Base-by-base conservation (phyloP, 2,888 invertebrate genomes). In the Noctua comes region DNA sequence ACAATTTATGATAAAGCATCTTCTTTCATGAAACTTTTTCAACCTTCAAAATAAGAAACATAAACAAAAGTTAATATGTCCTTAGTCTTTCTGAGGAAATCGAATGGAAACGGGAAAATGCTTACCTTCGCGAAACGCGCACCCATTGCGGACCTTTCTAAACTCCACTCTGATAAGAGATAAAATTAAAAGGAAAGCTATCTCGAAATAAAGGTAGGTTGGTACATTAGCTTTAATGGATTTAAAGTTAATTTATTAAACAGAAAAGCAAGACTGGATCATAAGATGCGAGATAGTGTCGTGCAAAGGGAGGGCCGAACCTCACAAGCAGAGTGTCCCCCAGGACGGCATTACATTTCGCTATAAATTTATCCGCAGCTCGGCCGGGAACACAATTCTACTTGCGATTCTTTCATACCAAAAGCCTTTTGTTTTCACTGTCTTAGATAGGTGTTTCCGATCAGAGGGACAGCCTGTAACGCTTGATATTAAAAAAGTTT, bases 401-500 rank as follows among this genome's bases (percentile, higher is more conserved):
- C 91, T 92, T 87, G 89, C 89, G 90, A 92, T 94, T 94, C 92
- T 93, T 93, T 94, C 91, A 93, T 93, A 94, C 92, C 92, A 94
- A 94, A 95, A 93, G 89, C 90, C 90, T 92, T 94, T 94, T 94
- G 93, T 94, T 95, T 94, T 92, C 92, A 92, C 91, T 91, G 92
- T 91, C 91, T 93, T 89, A 89, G 91, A 94, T 94, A 94, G 94
- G 92, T 95, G 93, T 93, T 94, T 94, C 92, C 93, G 93, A 94
- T 95, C 93, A 93, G 91, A 94, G 91, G 93, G 94, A 94, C 94
- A 93, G 92, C 86, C 92, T 92, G 93, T 93, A 93, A 95, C 93
- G 92, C 92, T 93, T 93, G 94, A 95, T 96, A 96, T 96, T 96
- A 96, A 96, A 96, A 96, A 96, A 96, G 94, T 96, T 96, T 96